A percentile compares a stretch with the other conserved stretches of the same genome.
Evolutionary conservation across 1,140 invertebrate genomes (phyloP).

Genomic region (Tetranychus urticae): DNA sequence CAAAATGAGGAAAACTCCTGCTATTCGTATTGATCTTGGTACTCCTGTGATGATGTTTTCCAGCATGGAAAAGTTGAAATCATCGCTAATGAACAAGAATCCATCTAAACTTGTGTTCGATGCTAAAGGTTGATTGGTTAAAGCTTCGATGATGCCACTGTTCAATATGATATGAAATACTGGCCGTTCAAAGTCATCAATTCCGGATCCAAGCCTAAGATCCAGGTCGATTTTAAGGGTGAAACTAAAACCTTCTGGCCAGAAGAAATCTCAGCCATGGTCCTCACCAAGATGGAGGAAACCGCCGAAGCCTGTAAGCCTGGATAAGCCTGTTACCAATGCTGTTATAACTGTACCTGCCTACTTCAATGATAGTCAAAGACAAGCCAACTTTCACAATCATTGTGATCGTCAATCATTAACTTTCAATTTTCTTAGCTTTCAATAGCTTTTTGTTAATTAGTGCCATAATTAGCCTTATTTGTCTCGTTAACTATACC

Average conservation of each 20-base stretch:
- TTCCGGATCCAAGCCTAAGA: constrained; percentile 61
- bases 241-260: constrained; percentile 73
- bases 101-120: constrained; percentile 45
- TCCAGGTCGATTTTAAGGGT: constrained; percentile 32
- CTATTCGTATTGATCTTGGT: constrained; percentile 94
- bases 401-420: no score
- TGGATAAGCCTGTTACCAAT: constrained; percentile 80
- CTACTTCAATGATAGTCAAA: constrained; percentile 94
- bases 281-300: constrained; percentile 91
- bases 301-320: constrained; percentile 92
- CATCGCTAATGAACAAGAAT: constrained; percentile 91
- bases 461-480: no score
- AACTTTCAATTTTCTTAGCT: no score
- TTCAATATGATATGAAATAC: constrained; percentile 80
- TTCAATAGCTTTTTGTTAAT: no score
- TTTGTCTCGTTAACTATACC: no score
- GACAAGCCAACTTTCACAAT: constrained; percentile 43
- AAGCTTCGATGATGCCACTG: constrained; percentile 63
- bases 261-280: constrained; percentile 96
- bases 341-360: constrained; percentile 96
- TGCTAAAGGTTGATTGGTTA: constrained; percentile 32
- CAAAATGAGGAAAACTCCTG: constrained; percentile 22
- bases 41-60: constrained; percentile 95
- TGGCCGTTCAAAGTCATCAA: constrained; percentile 68
- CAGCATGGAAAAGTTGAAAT: constrained; percentile 95